Conservation (phyloP, 1,140 invertebrate genomes). For the Drosophila albomicans region DNA sequence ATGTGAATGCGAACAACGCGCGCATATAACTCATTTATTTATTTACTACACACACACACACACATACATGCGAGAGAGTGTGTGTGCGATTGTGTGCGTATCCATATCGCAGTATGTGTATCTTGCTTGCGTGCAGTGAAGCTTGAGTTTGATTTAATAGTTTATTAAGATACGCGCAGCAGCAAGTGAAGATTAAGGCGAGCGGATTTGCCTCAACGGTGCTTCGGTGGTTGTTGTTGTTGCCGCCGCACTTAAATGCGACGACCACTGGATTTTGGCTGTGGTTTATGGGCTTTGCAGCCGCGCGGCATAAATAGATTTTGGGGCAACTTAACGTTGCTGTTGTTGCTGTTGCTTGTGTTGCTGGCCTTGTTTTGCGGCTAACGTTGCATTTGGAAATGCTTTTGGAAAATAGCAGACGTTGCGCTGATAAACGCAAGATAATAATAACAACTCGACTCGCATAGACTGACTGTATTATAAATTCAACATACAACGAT, state of each 20-base stretch:
- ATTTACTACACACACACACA: constrained; percentile 60
- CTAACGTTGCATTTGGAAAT: constrained; percentile 32
- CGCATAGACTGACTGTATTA: neutral
- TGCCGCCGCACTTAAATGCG: constrained; percentile 70
- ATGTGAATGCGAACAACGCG: constrained; percentile 71
- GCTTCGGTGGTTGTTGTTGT: constrained; percentile 11
- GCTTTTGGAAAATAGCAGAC: constrained; percentile 16
- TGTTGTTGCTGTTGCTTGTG: constrained; percentile 14
- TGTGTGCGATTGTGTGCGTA: constrained; percentile 10
- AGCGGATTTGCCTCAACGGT: constrained; percentile 69
- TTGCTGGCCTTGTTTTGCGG: constrained; percentile 22
- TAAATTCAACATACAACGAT: constrained; percentile 18
- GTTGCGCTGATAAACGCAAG: constrained; percentile 10
- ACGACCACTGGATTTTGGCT: constrained; percentile 81
- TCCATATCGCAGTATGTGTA: constrained; percentile 13
- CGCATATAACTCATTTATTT: constrained; percentile 82
- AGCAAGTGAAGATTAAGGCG: constrained; percentile 78
- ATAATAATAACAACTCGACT: constrained; percentile 32
- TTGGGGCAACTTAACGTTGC: constrained; percentile 1
- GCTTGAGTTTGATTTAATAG: constrained; percentile 82
- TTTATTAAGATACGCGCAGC: constrained; percentile 81
- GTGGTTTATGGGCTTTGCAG: constrained; percentile 77
- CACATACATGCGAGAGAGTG: constrained; percentile 19
- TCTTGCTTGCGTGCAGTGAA: constrained; percentile 69
- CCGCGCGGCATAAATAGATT: constrained; percentile 73